phyloP scores from a whole-genome alignment of 2,888 invertebrate species.

The Mimumesa dahlbomi region DNA sequence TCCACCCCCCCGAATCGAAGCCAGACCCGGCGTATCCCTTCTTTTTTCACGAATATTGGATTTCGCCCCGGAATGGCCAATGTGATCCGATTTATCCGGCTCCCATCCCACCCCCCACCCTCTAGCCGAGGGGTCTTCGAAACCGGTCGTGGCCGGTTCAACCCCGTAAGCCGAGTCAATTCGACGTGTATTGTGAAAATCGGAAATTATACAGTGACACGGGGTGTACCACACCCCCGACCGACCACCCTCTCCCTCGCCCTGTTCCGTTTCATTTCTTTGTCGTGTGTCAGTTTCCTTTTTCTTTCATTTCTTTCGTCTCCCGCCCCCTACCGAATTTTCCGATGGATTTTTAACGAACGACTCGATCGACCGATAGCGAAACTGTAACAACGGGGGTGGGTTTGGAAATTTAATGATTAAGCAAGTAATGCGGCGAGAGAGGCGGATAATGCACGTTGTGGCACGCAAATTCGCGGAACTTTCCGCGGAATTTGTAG shows the following conservation, averaged over 20 bases:
- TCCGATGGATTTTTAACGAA: no score
- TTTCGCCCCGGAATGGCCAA: slow-evolving; percentile 56
- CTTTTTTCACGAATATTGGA: slow-evolving; percentile 60
- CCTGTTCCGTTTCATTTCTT: background rate
- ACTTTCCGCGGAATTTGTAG: slow-evolving; percentile 9
- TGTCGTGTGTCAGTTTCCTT: background rate
- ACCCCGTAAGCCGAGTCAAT: slow-evolving; percentile 32
- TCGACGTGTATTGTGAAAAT: slow-evolving; percentile 42
- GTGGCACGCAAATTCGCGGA: background rate
- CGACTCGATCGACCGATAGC: no score
- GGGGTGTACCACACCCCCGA: background rate
- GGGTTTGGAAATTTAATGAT: slow-evolving; percentile 26
- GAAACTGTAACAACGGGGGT: no score
- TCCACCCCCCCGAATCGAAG: slow-evolving; percentile 14
- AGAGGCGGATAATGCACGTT: background rate
- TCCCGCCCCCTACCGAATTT: no score
- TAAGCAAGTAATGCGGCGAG: slow-evolving; percentile 11
- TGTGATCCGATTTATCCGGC: slow-evolving; percentile 60
- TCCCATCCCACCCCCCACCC: no score
- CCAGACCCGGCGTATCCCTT: slow-evolving; percentile 34
- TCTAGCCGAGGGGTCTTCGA: slow-evolving; percentile 1
- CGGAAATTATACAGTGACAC: slow-evolving; percentile 52
- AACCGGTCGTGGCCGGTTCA: background rate
- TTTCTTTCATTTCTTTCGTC: no score
- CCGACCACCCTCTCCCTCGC: background rate